phyloP scores from a whole-genome alignment of 2,113 vertebrate species.

The Scopus umbretta region DNA sequence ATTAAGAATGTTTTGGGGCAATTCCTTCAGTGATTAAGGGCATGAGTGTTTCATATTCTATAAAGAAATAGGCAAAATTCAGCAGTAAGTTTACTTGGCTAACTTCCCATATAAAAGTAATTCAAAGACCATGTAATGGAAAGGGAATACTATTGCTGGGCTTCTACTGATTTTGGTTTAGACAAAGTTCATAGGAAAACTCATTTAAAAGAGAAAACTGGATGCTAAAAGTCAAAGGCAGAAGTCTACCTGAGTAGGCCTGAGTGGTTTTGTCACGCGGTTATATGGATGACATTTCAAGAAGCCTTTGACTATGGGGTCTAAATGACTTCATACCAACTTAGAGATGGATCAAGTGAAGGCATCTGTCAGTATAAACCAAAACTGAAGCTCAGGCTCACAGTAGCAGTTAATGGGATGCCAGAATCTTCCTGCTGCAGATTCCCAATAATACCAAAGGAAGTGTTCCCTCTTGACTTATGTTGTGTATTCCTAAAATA shows the following conservation, averaged over 20 bases:
- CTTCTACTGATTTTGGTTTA: background rate
- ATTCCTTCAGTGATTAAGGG: background rate
- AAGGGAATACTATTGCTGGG: background rate
- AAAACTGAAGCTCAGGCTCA: background rate
- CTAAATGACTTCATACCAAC: background rate
- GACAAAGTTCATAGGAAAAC: background rate
- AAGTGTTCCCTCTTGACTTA: background rate
- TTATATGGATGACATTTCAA: background rate
- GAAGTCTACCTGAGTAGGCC: background rate
- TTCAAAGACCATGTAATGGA: background rate
- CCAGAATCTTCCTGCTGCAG: background rate
- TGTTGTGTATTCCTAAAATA: background rate
- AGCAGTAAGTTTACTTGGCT: background rate
- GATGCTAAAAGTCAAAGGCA: background rate
- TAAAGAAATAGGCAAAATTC: background rate
- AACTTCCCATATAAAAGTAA: background rate
- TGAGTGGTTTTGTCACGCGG: background rate
- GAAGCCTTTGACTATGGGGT: background rate
- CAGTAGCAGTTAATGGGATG: background rate
- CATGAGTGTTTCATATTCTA: background rate
- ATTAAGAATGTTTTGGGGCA: background rate
- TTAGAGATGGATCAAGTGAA: background rate
- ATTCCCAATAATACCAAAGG: background rate
- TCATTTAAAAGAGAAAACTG: background rate
- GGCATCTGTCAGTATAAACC: background rate